Conservation (phyloP, 2,113 vertebrate genomes). For the Rhodinocichla rosea region DNA sequence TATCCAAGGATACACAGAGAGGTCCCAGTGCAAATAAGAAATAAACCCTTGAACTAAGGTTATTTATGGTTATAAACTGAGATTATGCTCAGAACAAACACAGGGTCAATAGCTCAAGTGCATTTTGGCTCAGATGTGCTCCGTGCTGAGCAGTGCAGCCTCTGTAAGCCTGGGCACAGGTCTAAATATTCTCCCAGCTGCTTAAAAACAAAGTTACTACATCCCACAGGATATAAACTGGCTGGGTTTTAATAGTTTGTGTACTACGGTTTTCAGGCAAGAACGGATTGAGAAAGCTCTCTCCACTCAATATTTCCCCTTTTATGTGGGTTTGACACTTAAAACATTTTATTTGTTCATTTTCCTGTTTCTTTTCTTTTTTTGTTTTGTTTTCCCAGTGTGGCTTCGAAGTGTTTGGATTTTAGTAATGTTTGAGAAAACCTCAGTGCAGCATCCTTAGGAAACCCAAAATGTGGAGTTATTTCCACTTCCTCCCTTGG, state of each 20-base stretch:
- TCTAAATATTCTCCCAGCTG: neutral
- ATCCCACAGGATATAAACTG: neutral
- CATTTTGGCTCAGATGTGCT: neutral
- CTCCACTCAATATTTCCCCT: neutral
- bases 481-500: neutral
- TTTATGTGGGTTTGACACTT: neutral
- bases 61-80: neutral
- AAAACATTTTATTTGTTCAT: neutral
- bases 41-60: neutral
- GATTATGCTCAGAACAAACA: neutral
- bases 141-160: neutral
- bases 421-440: neutral
- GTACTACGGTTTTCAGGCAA: neutral
- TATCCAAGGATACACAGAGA: neutral
- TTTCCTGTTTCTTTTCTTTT: neutral
- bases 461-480: neutral
- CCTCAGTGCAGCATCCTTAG: neutral
- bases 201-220: neutral
- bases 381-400: neutral
- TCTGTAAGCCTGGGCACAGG: neutral
- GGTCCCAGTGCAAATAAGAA: neutral
- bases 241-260: neutral
- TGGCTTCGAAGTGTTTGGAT: neutral
- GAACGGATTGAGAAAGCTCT: neutral
- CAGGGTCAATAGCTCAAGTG: neutral